Evolutionary conservation across 2,797 vertebrate species (phyloP), one percentile per base, ranked within the genome.

Genomic region (Sebastes hubbsi): DNA sequence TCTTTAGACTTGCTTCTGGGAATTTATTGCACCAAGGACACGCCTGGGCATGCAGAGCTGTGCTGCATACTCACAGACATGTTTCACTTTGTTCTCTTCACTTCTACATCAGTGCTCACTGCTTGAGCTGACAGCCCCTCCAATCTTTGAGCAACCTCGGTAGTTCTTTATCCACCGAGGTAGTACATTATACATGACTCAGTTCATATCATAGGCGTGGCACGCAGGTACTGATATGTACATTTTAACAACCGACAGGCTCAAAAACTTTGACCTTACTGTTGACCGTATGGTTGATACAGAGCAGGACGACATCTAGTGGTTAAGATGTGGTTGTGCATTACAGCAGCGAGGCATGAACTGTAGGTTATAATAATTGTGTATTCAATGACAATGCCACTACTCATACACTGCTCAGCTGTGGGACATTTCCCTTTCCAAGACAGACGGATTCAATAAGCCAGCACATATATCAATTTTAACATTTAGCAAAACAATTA

Each of bases 1-100:
- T 7, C 3, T 38, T 68, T n/a, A 79, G 71, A 74, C 65, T 66
- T 69, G 29, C 88, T 95, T 95, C 94, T 90, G 92, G 93, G 84
- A 86, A 83, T 67, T 72, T 72, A 64, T 22, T 46, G 75, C 36
- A 73, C 67, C 66, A 68, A 20, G 67, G 76, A 81, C 90, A 81
- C 30, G 82, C 54, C 42, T 49, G 77, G 80, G 22, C 66, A 58
- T 27, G 77, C 3, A 76, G 25, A 5, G 12, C 2, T 30, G 1
- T 5, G 10, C n/a, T 22, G 25, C 29, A 46, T 18, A 68, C 10
- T 1, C 3, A 56, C 3, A 56, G 0, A 70, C 12, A 52, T 22
- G 16, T 58, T 12, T 18, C 3, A 36, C 20, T 75, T 22, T 58
- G 9, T 49, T 72, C 29, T 14, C 7, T 46, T 20, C 27, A 12